Conservation (phyloP, 2,113 vertebrate species). For the Pteronura brasiliensis region DNA sequence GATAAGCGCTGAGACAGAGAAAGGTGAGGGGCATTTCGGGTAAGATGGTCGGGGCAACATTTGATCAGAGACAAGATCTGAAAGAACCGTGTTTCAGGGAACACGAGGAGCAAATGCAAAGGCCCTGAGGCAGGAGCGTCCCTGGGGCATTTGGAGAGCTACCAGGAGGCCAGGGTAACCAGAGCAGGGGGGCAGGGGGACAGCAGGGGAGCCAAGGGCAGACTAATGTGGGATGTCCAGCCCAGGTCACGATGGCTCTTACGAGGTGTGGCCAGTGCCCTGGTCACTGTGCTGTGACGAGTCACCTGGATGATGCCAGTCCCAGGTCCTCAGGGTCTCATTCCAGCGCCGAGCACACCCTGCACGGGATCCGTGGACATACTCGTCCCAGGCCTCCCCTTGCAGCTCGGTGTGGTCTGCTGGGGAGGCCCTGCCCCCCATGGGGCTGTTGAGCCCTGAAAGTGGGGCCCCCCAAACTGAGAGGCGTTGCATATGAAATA, state of each 20-base stretch:
- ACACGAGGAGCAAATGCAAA: not conserved
- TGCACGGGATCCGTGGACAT: not conserved
- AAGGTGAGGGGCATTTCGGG: not conserved
- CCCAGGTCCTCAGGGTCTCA: not conserved
- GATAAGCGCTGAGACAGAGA: not conserved
- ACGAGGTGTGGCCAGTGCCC: not conserved
- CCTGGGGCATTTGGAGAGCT: not conserved
- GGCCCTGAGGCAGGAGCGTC: not conserved
- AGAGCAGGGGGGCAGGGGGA: not conserved
- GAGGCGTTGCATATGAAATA: fast-evolving
- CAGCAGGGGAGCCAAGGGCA: no score
- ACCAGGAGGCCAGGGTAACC: not conserved
- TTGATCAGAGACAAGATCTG: not conserved
- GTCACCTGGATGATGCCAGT: fast-evolving
- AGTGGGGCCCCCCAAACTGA: not conserved
- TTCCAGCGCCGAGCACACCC: fast-evolving
- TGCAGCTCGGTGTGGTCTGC: fast-evolving
- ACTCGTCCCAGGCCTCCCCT: not conserved
- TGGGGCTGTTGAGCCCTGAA: fast-evolving
- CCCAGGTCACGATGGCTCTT: not conserved
- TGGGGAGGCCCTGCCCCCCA: not conserved
- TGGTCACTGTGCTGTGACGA: fast-evolving
- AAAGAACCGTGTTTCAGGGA: not conserved
- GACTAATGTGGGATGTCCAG: not conserved
- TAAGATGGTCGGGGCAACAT: not conserved